A percentile compares a stretch with the other conserved stretches of the same genome.
phyloP scores from a whole-genome alignment of 1,140 invertebrate species.

The Hyphantria cunea region DNA sequence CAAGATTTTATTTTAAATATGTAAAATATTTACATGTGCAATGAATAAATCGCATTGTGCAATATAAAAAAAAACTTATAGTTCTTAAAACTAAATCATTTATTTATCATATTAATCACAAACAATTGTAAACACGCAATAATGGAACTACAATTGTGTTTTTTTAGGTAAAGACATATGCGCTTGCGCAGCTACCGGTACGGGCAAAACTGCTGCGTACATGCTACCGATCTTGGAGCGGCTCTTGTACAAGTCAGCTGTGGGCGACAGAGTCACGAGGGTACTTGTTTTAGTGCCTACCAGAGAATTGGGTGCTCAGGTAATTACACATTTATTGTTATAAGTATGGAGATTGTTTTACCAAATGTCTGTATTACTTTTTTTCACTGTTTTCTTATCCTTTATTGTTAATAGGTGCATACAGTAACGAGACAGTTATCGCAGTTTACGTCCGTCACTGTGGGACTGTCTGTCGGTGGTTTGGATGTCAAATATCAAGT shows the following conservation, averaged over 20 bases:
- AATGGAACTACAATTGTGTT: too few relatives aligned
- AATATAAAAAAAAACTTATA: too few relatives aligned
- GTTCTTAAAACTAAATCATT: too few relatives aligned
- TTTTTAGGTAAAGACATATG: slow-evolving; percentile 91
- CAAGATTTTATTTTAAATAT: too few relatives aligned
- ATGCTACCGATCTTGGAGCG: slow-evolving; percentile 98
- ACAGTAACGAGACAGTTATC: slow-evolving; percentile 95
- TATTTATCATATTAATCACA: too few relatives aligned
- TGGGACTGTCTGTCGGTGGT: slow-evolving; percentile 94
- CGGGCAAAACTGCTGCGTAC: slow-evolving; percentile 99
- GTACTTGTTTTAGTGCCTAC: slow-evolving; percentile 98
- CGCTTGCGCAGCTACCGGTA: slow-evolving; percentile 98
- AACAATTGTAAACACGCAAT: too few relatives aligned
- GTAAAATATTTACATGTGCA: too few relatives aligned
- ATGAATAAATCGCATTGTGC: too few relatives aligned
- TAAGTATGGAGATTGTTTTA: too few relatives aligned
- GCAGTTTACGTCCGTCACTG: slow-evolving; percentile 92
- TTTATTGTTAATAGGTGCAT: slow-evolving; percentile 85
- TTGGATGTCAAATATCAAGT: slow-evolving; percentile 96
- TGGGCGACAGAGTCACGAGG: slow-evolving; percentile 61
- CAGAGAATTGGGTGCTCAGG: slow-evolving; percentile 96
- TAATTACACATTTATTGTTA: too few relatives aligned
- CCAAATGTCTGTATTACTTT: too few relatives aligned
- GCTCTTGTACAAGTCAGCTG: slow-evolving; percentile 88
- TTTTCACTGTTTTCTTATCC: too few relatives aligned